Evolutionary conservation across 2,113 vertebrate genomes (phyloP), one percentile per base, ranked within the genome.

Genomic region (Illadopsis cleaveri): DNA sequence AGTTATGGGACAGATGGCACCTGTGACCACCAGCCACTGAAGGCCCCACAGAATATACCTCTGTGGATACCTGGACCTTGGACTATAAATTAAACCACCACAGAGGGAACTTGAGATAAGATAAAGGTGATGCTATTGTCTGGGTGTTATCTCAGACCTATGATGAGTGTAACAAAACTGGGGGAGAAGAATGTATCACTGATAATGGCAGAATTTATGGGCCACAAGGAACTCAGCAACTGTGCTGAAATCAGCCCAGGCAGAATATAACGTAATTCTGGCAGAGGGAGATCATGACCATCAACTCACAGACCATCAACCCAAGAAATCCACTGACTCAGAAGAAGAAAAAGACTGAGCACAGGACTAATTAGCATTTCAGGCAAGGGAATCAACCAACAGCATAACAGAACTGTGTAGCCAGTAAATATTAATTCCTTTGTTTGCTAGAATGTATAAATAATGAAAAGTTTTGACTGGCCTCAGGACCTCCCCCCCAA

Each of bases 31-130:
- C 12, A 22, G 15, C n/a, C 23, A n/a, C 28, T 12, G 58, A 1
- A 56, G 12, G 15, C 12, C 8, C 30, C 11, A 3, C 2, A 8
- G 19, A 65, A 28, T 44, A 13, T 13, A 4, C 4, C 15, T 37
- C 57, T 6, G 2, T 28, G 40, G n/a, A 23, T 19, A 23, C 40
- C 18, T 47, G 50, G 40, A 56, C 8, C 19, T 40, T 40, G 40
- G 30, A 28, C 40, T 47, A 15, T 3, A 23, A 64, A 10, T 47
- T 47, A 23, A 64, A 56, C 7, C n/a, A 38, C 12, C 11, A 47
- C 6, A 28, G 12, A 0, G 0, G 12, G 42, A 38, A 19, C 15
- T 8, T 38, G n/a, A 23, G 58, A 15, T 23, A 38, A 22, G 40
- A 45, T 28, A 38, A 38, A 47, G n/a, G 28, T 47, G 15, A 5